These are phyloP conservation scores for Chondrosia reniformis DNA, from an alignment of 37 sponge, comb jelly and placozoan species.

Conservation along the genomic window DNA sequence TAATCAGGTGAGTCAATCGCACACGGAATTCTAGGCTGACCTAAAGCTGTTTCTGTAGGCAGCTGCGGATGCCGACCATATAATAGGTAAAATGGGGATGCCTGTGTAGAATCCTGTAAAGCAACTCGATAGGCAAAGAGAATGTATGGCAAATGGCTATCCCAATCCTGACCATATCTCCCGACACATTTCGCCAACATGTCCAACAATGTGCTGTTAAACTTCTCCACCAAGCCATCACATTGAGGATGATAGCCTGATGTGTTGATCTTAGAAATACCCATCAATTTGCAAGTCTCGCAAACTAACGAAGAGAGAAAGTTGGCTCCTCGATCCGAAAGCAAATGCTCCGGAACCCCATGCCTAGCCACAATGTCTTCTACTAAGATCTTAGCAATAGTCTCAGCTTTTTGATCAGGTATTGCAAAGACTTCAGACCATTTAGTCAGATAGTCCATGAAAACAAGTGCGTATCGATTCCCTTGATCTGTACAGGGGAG, in stretches of 20 bases:
- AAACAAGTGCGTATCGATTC: slow-evolving; percentile 13
- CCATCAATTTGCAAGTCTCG: not conserved
- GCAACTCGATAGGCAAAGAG: slow-evolving; percentile 35
- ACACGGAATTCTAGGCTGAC: not conserved
- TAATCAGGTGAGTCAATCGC: not conserved
- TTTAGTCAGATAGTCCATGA: slow-evolving; percentile 26
- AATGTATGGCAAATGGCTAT: slow-evolving; percentile 3
- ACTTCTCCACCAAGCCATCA: slow-evolving; percentile 50
- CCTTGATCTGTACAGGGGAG: not conserved
- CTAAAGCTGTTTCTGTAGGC: not conserved
- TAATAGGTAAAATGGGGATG: slow-evolving; percentile 27
- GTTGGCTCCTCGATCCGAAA: slow-evolving; percentile 1
- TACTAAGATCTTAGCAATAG: slow-evolving; percentile 10
- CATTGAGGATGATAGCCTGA: slow-evolving; percentile 47
- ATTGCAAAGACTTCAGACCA: slow-evolving; percentile 29
- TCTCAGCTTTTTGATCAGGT: slow-evolving; percentile 4
- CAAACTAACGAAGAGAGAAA: not conserved
- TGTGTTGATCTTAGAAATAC: slow-evolving; percentile 16
- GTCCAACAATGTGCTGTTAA: slow-evolving; percentile 18
- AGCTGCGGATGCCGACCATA: slow-evolving; percentile 17
- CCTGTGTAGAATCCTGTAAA: slow-evolving; percentile 20
- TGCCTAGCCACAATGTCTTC: slow-evolving; percentile 11
- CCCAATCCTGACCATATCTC: slow-evolving; percentile 13
- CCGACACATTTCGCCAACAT: slow-evolving; percentile 3
- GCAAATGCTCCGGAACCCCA: slow-evolving; percentile 12